A percentile compares a stretch with the other conserved stretches of the same genome.
These are phyloP conservation scores for Halictus quadricinctus DNA, from an alignment of 2,888 invertebrate species.

Conservation along the genomic window DNA sequence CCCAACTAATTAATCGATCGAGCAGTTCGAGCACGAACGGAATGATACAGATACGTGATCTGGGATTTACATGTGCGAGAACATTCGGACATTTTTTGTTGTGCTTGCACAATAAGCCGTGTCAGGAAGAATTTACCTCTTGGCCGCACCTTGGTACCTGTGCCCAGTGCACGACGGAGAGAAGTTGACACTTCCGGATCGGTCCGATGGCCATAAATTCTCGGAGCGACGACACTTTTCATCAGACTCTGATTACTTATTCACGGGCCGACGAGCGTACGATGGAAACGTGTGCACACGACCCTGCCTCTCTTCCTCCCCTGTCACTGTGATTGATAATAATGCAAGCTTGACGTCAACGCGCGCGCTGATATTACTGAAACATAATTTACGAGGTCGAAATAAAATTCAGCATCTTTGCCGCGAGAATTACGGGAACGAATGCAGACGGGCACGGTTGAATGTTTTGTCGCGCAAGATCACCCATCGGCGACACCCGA, in stretches of 20 bases:
- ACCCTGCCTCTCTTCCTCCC: slow-evolving; percentile 42
- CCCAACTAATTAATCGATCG: neutral
- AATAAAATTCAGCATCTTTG: slow-evolving; percentile 73
- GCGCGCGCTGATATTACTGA: slow-evolving; percentile 72
- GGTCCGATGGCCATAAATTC: slow-evolving; percentile 70
- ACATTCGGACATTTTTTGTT: slow-evolving; percentile 17
- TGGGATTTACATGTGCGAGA: neutral
- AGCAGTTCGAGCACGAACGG: neutral
- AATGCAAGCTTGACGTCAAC: slow-evolving; percentile 70
- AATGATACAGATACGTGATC: neutral
- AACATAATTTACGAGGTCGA: slow-evolving; percentile 76
- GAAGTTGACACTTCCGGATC: slow-evolving; percentile 70
- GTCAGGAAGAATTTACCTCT: slow-evolving; percentile 48
- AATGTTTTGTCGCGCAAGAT: slow-evolving; percentile 13
- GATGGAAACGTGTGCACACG: slow-evolving; percentile 59
- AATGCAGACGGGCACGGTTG: slow-evolving; percentile 2
- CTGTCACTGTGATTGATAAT: slow-evolving; percentile 78
- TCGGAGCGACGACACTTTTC: slow-evolving; percentile 74
- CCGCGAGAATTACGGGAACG: slow-evolving; percentile 30
- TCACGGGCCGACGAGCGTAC: slow-evolving; percentile 71
- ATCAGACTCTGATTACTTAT: slow-evolving; percentile 76
- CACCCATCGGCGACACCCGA: neutral
- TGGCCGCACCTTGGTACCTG: slow-evolving; percentile 41
- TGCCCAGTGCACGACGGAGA: slow-evolving; percentile 39
- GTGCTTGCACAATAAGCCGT: neutral